Conservation (phyloP, 2,888 invertebrate species). For the Nebria brevicollis region DNA sequence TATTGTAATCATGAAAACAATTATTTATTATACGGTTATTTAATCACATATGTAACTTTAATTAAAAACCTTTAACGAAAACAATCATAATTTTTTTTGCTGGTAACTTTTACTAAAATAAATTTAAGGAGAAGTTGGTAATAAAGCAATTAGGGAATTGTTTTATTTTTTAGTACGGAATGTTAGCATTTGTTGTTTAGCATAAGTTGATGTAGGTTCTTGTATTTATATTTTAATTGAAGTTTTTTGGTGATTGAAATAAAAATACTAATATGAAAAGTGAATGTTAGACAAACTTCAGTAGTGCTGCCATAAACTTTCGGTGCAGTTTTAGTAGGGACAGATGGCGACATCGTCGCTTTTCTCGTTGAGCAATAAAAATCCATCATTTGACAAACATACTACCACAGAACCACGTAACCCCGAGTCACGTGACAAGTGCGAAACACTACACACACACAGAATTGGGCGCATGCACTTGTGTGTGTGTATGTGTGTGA, state of each 20-base stretch:
- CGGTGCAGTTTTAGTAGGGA: conserved; percentile 32
- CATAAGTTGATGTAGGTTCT: too few relatives aligned
- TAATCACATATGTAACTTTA: too few relatives aligned
- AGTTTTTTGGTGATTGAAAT: not conserved
- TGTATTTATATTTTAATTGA: too few relatives aligned
- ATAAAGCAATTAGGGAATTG: too few relatives aligned
- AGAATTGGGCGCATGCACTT: not conserved
- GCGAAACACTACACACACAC: conserved; percentile 60
- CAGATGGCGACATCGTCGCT: conserved; percentile 43
- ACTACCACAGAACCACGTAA: conserved; percentile 50
- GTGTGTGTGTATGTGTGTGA: not conserved
- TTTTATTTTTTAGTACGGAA: too few relatives aligned
- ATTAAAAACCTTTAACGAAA: too few relatives aligned
- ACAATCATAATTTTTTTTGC: too few relatives aligned
- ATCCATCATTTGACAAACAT: conserved; percentile 63
- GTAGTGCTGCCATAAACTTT: not conserved
- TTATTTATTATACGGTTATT: too few relatives aligned
- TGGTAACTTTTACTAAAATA: too few relatives aligned
- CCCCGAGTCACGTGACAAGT: conserved; percentile 58
- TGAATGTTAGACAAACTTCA: not conserved
- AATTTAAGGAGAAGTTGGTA: too few relatives aligned
- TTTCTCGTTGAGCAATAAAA: conserved; percentile 59
- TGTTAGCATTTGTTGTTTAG: too few relatives aligned
- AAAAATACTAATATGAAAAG: not conserved
- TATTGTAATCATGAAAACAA: too few relatives aligned